A percentile compares a stretch with the other conserved stretches of the same genome.
phyloP scores from a whole-genome alignment of 2,888 invertebrate species.

The Aromia moschata region DNA sequence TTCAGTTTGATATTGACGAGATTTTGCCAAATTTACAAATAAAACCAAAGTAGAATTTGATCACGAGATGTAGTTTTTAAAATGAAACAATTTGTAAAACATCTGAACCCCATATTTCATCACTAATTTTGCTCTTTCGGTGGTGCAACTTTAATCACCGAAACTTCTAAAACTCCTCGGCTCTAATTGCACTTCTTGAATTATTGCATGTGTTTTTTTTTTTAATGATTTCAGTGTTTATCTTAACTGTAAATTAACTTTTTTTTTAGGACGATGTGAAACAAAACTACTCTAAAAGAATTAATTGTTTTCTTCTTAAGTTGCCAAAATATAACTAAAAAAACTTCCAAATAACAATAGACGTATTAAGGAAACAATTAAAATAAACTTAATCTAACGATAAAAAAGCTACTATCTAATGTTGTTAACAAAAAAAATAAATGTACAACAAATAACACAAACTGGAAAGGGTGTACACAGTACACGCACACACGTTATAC shows the following conservation, averaged over 20 bases:
- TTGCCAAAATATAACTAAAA: conserved; percentile 1
- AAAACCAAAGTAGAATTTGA: no score
- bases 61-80: no score
- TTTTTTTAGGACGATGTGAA: no score
- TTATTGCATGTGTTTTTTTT: conserved; percentile 41
- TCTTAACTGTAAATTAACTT: not conserved
- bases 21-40: no score
- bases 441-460: conserved; percentile 33
- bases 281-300: conserved; percentile 7
- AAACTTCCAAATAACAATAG: conserved; percentile 5
- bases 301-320: conserved; percentile 5
- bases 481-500: conserved; percentile 32
- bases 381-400: conserved; percentile 25
- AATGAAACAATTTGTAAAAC: no score
- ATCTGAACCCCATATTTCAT: no score
- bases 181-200: conserved; percentile 41
- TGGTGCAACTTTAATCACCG: conserved; percentile 21
- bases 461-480: conserved; percentile 35
- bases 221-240: conserved; percentile 14
- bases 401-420: conserved; percentile 25
- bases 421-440: conserved; percentile 31
- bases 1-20: no score
- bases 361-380: conserved; percentile 18
- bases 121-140: not conserved
- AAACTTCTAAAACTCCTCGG: conserved; percentile 37